Evolutionary conservation across 2,888 invertebrate genomes (phyloP), one percentile per base, ranked within the genome.

Genomic region (Lithosia quadra): DNA sequence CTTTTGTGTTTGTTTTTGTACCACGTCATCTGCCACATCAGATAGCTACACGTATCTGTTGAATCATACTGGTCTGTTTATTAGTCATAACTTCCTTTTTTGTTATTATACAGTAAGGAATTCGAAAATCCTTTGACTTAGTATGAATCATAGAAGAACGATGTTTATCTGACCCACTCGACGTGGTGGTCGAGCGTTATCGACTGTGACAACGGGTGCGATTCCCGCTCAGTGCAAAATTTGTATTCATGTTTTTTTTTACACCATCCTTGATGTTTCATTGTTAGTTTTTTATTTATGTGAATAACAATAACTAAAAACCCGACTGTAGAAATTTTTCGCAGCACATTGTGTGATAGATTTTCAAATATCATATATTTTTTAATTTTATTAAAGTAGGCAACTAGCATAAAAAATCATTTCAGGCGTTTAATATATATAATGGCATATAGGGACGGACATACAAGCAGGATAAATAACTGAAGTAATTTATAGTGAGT

Each of bases 1-100:
- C 22, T 39, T 43, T n/a, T 0, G 15, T 21, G 21, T 22, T 18
- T 13, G 9, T 53, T 33, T 63, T 49, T 21, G 18, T 64, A 39
- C 63, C 56, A 64, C 64, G 64, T 64, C 64, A 64, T 36, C 18
- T 22, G 21, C n/a, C n/a, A n/a, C n/a, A n/a, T n/a, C n/a, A n/a
- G n/a, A n/a, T n/a, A n/a, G n/a, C 9, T 63, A 33, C 34, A 63
- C 18, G 34, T 53, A 11, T 33, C 22, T 22, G 34, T 33, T 55
- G 63, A 53, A 55, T 63, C 36, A 57, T 24, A 57, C n/a, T 36
- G 18, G 34, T 64, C 11, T 39, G 56, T 24, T 10, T 22, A 56
- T 64, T 64, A 64, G 63, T 22, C 34, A 55, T 64, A 4, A 7
- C 56, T 64, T 39, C 21, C n/a, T 10, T 18, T n/a, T 58, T 58